Percentiles rank a stretch among this genome's conserved stretches.
Evolutionary conservation across 1,140 invertebrate species (phyloP).

Genomic region (Achroia grisella): DNA sequence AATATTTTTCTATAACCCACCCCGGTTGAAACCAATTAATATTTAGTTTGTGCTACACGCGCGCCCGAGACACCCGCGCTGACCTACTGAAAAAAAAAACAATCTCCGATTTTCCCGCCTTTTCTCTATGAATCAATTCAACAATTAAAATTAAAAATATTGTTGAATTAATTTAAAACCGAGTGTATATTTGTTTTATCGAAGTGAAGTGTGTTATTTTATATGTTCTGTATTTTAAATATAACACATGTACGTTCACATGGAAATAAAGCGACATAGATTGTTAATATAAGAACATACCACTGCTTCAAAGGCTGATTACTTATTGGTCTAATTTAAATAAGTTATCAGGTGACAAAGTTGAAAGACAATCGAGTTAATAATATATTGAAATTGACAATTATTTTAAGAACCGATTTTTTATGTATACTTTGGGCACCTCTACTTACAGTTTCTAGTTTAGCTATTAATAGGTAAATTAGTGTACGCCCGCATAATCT

Average conservation of each 20-base stretch:
- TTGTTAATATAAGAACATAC: conserved; percentile 7
- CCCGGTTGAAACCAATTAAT: conserved; percentile 13
- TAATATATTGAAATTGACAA: too few relatives aligned
- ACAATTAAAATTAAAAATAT: neutral
- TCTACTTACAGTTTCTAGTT: neutral
- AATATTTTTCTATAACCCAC: conserved; percentile 1
- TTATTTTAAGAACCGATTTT: too few relatives aligned
- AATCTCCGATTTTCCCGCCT: conserved; percentile 32
- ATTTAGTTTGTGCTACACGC: conserved; percentile 39
- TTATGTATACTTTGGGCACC: too few relatives aligned
- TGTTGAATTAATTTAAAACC: neutral
- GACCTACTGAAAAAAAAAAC: conserved; percentile 24
- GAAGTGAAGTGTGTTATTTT: conserved; percentile 1
- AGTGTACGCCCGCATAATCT: neutral
- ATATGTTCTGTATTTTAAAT: neutral
- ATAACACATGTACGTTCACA: conserved; percentile 14
- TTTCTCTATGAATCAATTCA: conserved; percentile 10
- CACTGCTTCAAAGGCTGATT: too few relatives aligned
- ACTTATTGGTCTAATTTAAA: too few relatives aligned
- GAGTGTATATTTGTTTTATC: neutral
- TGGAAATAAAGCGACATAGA: conserved; percentile 14
- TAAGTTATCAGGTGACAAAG: too few relatives aligned
- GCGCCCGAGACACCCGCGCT: conserved; percentile 30
- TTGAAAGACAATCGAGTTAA: too few relatives aligned
- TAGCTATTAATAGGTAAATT: neutral